Evolutionary conservation across 2,888 invertebrate species (phyloP), one percentile per base, ranked within the genome.

Genomic region (Pharmacophagus antenor): DNA sequence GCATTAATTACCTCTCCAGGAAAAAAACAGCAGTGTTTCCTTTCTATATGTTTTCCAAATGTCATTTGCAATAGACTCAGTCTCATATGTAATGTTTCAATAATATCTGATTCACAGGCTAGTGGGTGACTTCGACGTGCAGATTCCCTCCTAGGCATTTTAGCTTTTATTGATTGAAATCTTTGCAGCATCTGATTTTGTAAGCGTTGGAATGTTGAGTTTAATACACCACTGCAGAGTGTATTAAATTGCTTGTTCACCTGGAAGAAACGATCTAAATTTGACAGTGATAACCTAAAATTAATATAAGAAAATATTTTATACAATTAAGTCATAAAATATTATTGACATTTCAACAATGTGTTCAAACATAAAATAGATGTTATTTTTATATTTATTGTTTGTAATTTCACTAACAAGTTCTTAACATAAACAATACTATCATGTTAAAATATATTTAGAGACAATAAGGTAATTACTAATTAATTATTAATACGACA

Each of bases 11-110:
- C 96, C 92, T 97, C 97, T 83, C 98, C 98, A 50, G 98, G 97
- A 78, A 98, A 98, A 85, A 98, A 98, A 86, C 97, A 98, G 80
- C 97, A 97, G 77, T 97, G 95, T 78, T 96, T 96, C 71, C 96
- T 93, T 81, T 98, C 97, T 78, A 98, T 97, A 81, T 98, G 97
- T 86, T 98, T 98, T 55, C 97, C 97, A 89, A 97, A 97, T 20
- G 97, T 95, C 97, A 98, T 98, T 85, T 97, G 97, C 63, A 98
- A 90, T 60, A 98, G 88, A 56, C 97, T 97, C 54, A 98, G 92
- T 67, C 98, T 93, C 95, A 98, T 98, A 76, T 98, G 97, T 67
- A 98, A 92, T 0, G 98, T 98, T 85, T 98, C 97, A 75, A 98
- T 95, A 50, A 98, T 97, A 83, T 98, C 98, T 42, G 96, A 96